Evolutionary conservation across 2,888 invertebrate genomes (phyloP).

Genomic region (Smittia sp.): DNA sequence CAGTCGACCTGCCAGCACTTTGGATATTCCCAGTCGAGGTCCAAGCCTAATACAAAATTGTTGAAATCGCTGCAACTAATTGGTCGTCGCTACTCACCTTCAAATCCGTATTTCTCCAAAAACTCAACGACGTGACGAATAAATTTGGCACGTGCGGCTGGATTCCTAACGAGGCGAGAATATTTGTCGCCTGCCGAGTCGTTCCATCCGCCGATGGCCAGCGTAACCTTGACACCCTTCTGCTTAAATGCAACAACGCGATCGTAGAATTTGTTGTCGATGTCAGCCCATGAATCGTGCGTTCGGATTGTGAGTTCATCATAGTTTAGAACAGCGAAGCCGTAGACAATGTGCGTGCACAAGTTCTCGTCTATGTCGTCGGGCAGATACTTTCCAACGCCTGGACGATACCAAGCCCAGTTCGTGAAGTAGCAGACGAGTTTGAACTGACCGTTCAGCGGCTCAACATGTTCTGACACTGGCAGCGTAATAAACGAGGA

Average conservation of each 20-base stretch:
- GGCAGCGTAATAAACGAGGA: constrained; percentile 46
- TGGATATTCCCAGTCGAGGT: constrained; percentile 71
- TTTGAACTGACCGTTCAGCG: constrained; percentile 68
- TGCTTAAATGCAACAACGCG: constrained; percentile 75
- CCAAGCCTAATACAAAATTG: constrained; percentile 58
- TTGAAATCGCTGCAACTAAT: background rate
- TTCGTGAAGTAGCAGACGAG: constrained; percentile 90
- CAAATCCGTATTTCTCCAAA: constrained; percentile 76
- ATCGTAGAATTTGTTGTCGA: constrained; percentile 83
- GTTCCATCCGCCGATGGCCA: constrained; percentile 95
- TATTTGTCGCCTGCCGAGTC: constrained; percentile 90
- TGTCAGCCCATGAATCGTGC: constrained; percentile 88
- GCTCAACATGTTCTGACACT: constrained; percentile 52
- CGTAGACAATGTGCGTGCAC: constrained; percentile 91
- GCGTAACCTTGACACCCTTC: constrained; percentile 76
- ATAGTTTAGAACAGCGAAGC: constrained; percentile 86
- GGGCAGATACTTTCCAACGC: constrained; percentile 76
- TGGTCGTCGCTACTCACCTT: constrained; percentile 55
- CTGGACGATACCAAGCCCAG: constrained; percentile 89
- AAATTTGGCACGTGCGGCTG: constrained; percentile 69
- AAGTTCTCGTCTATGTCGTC: constrained; percentile 82
- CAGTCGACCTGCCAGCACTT: constrained; percentile 71
- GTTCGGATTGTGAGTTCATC: constrained; percentile 75
- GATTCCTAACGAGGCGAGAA: constrained; percentile 76
- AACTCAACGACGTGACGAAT: constrained; percentile 72